Conservation (phyloP, 2,113 vertebrate species). For the Nematolebias whitei region DNA sequence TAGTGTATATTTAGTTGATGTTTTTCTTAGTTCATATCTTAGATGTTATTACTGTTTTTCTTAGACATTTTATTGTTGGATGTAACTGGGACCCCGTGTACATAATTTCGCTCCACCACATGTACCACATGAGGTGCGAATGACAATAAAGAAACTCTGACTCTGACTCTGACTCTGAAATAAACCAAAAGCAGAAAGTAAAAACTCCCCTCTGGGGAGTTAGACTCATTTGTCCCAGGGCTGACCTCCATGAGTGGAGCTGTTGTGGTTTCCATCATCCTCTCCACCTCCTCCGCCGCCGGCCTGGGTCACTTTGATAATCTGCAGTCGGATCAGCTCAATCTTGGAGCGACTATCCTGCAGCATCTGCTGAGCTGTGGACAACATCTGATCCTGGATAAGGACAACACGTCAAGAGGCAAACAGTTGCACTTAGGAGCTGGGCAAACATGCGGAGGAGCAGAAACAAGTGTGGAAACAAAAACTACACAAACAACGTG, state of each 20-base stretch:
- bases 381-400: slow-evolving; percentile 76
- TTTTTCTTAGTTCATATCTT: too few relatives aligned
- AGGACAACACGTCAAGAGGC: slow-evolving; percentile 46
- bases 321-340: slow-evolving; percentile 77
- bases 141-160: too few relatives aligned
- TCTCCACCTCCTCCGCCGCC: slow-evolving; percentile 31
- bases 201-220: neutral
- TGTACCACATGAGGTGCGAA: too few relatives aligned
- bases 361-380: slow-evolving; percentile 79
- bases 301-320: slow-evolving; percentile 75
- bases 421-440: slow-evolving; percentile 17
- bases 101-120: too few relatives aligned
- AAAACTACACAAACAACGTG: slow-evolving; percentile 8
- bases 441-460: slow-evolving; percentile 15
- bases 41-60: too few relatives aligned
- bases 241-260: slow-evolving; percentile 57
- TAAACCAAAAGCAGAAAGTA: too few relatives aligned
- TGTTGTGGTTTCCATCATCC: slow-evolving; percentile 28
- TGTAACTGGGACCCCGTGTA: too few relatives aligned
- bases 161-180: too few relatives aligned
- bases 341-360: slow-evolving; percentile 79
- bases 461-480: slow-evolving; percentile 17
- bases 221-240: neutral
- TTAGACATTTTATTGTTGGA: too few relatives aligned
- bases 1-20: too few relatives aligned